These are phyloP conservation scores for Hypocryptadius cinnamomeus DNA, from an alignment of 2,113 vertebrate genomes.

Conservation along the genomic window DNA sequence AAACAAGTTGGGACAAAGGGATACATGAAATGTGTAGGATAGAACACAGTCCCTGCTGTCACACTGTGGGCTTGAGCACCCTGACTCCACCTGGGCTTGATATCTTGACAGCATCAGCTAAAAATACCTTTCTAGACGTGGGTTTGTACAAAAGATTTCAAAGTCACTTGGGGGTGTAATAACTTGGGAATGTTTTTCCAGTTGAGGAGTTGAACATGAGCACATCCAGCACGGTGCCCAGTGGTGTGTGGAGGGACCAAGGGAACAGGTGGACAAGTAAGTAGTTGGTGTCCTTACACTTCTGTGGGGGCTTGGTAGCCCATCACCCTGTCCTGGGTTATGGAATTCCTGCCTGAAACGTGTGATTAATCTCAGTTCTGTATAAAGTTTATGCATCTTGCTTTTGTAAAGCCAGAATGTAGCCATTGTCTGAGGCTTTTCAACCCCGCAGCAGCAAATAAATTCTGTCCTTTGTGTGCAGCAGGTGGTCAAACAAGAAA, in stretches of 20 bases:
- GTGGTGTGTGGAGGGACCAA: background rate
- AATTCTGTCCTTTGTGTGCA: background rate
- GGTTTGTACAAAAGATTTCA: background rate
- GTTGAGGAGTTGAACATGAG: conserved; percentile 21
- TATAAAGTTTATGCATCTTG: background rate
- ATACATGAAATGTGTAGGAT: background rate
- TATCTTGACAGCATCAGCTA: background rate
- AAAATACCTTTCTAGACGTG: background rate
- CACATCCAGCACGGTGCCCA: conserved; percentile 18
- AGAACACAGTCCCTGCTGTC: background rate
- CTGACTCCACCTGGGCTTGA: background rate
- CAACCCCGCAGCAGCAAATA: background rate
- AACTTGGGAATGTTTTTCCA: background rate
- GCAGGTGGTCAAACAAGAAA: background rate
- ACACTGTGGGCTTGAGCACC: background rate
- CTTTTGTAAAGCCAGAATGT: background rate
- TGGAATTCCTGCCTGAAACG: background rate
- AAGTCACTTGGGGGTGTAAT: background rate
- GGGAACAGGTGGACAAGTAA: background rate
- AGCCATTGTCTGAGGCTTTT: background rate
- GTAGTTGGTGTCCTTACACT: background rate
- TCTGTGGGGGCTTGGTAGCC: fast-evolving
- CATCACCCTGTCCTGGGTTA: background rate
- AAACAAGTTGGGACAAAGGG: fast-evolving
- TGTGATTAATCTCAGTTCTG: background rate